phyloP scores from a whole-genome alignment of 2,888 invertebrate species.

The Sinodicranocentrus sp. region DNA sequence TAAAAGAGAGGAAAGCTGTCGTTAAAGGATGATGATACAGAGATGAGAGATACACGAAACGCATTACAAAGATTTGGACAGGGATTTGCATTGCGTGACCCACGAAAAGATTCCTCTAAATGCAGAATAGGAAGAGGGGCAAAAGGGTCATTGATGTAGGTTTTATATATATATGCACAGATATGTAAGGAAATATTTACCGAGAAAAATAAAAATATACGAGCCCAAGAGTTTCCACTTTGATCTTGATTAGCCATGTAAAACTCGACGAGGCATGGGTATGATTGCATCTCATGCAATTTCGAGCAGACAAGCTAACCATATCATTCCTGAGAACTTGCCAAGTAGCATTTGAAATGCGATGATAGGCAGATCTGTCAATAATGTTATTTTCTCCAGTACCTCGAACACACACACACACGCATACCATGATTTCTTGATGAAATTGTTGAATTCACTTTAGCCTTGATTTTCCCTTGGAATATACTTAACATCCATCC shows the following conservation, averaged over 20 bases:
- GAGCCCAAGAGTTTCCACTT: slow-evolving; percentile 31
- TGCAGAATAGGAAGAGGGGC: background rate
- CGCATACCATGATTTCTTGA: no score
- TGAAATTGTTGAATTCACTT: no score
- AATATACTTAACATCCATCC: no score
- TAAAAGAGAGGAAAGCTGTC: background rate
- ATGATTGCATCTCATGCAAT: slow-evolving; percentile 36
- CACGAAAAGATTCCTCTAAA: background rate
- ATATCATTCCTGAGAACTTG: background rate
- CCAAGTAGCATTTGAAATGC: background rate
- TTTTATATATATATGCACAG: background rate
- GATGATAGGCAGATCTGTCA: background rate
- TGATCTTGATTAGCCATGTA: slow-evolving; percentile 56
- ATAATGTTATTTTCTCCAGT: background rate
- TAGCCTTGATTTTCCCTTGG: no score
- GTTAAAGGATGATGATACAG: background rate
- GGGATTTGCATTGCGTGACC: slow-evolving; percentile 56
- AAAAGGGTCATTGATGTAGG: slow-evolving; percentile 49
- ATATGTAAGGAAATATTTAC: no score
- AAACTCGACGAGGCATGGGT: slow-evolving; percentile 39
- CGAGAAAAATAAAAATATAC: background rate
- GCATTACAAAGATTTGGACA: slow-evolving; percentile 9
- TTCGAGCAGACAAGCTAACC: background rate
- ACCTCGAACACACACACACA: no score
- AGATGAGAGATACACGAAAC: slow-evolving; percentile 14